A percentile compares a stretch with the other conserved stretches of the same genome.
phyloP scores from a whole-genome alignment of 2,888 invertebrate species.

The Odiellus spinosus region DNA sequence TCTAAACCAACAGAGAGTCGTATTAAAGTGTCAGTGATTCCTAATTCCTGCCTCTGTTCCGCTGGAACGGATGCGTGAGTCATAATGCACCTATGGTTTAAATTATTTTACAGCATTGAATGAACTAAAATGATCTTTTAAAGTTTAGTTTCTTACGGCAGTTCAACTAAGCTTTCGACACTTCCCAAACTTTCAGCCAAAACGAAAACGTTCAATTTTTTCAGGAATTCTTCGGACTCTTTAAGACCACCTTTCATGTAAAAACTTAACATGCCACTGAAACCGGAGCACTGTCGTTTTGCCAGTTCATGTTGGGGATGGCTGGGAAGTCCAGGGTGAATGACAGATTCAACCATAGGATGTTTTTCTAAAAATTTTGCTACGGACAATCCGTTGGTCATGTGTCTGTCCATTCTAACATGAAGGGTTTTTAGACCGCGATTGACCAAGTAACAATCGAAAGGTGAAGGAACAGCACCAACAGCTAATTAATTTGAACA shows the following conservation, averaged over 20 bases:
- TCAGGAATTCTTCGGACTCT: constrained; percentile 16
- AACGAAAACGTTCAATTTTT: constrained; percentile 42
- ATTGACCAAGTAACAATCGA: constrained; percentile 86
- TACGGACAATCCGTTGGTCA: constrained; percentile 54
- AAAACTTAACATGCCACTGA: constrained; percentile 83
- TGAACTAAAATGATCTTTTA: too few relatives aligned
- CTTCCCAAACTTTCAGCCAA: constrained; percentile 91
- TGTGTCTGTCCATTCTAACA: constrained; percentile 77
- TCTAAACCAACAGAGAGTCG: constrained; percentile 83
- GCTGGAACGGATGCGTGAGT: constrained; percentile 82
- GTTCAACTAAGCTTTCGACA: constrained; percentile 81
- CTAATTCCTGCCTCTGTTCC: constrained; percentile 49
- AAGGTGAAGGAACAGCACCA: constrained; percentile 88
- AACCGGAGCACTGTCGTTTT: constrained; percentile 62
- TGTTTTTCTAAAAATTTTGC: constrained; percentile 68
- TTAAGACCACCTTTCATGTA: constrained; percentile 42
- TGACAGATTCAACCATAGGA: constrained; percentile 56
- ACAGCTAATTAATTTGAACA: constrained; percentile 41
- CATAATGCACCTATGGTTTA: constrained; percentile 46
- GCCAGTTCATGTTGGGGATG: constrained; percentile 73
- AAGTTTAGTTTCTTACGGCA: constrained; percentile 59
- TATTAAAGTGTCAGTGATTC: constrained; percentile 68
- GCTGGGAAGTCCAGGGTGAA: constrained; percentile 45
- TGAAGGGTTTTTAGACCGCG: constrained; percentile 84
- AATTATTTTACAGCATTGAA: neutral